Evolutionary conservation across 2,888 invertebrate species (phyloP).

Genomic region (Lasioglossum figueresi): DNA sequence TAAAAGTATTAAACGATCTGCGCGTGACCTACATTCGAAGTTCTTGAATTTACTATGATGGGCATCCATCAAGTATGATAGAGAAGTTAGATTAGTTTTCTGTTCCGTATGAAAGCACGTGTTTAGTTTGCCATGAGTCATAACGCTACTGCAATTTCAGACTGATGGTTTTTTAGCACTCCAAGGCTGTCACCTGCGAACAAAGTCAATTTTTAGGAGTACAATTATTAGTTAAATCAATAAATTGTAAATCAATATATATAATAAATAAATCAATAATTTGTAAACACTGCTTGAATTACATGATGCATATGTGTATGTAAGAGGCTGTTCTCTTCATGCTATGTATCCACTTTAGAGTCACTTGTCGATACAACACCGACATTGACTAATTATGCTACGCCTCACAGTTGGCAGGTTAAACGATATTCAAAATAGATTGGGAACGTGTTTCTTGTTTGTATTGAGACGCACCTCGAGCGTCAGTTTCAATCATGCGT

Average conservation of each 20-base stretch:
- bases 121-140: not conserved
- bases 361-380: not conserved
- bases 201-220: not conserved
- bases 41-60: constrained; percentile 29
- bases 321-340: not conserved
- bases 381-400: not conserved
- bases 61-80: not conserved
- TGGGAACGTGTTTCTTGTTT: not conserved
- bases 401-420: constrained; percentile 1
- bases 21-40: constrained; percentile 27
- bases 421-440: not conserved
- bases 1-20: constrained; percentile 4
- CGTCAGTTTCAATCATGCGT: not conserved
- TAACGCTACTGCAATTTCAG: not conserved
- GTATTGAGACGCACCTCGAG: not conserved
- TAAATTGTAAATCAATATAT: too few relatives aligned
- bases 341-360: not conserved
- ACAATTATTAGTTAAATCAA: not conserved
- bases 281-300: not conserved
- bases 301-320: not conserved
- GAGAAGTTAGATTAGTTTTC: constrained; percentile 11
- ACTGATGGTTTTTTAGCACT: not conserved
- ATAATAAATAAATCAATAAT: too few relatives aligned
- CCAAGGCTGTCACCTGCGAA: not conserved
- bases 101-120: not conserved